A percentile compares a stretch with the other conserved stretches of the same genome.
phyloP scores from a whole-genome alignment of 2,888 invertebrate genomes.

The Balanococcus diminutus region DNA sequence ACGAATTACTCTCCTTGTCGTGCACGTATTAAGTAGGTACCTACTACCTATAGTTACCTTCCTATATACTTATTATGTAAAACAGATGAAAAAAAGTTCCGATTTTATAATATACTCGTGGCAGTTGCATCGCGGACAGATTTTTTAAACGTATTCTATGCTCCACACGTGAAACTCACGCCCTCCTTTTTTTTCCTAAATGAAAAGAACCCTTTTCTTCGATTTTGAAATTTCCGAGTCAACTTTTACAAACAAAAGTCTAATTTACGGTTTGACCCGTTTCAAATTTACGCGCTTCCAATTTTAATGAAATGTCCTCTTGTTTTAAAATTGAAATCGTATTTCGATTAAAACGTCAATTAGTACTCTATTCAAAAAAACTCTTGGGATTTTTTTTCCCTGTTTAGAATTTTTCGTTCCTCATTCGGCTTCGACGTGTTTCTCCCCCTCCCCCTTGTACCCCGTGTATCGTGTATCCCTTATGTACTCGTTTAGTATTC shows the following conservation, averaged over 20 bases:
- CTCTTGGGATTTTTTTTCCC: conserved; percentile 14
- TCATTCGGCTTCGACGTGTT: not conserved
- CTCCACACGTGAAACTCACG: not conserved
- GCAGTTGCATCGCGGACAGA: not conserved
- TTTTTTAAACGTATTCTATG: conserved; percentile 28
- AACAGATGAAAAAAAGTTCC: no score
- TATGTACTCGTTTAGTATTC: conserved; percentile 1
- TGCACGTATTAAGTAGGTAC: not conserved
- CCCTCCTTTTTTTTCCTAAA: not conserved
- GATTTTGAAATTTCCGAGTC: conserved; percentile 53
- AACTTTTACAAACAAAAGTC: conserved; percentile 54
- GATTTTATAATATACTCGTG: no score
- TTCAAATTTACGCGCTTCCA: conserved; percentile 50
- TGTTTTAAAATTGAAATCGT: conserved; percentile 50
- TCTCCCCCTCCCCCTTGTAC: not conserved
- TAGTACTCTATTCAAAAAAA: conserved; percentile 50
- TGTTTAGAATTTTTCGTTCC: not conserved
- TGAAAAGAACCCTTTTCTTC: conserved; percentile 50
- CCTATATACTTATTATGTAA: no score
- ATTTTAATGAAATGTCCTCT: conserved; percentile 54
- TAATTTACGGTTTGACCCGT: conserved; percentile 50
- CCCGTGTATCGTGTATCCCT: not conserved
- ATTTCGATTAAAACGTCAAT: conserved; percentile 53
- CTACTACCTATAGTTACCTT: no score
- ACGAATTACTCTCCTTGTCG: not conserved